Conservation (phyloP, 2,888 invertebrate genomes). For the Fissipunctia ypsillon region DNA sequence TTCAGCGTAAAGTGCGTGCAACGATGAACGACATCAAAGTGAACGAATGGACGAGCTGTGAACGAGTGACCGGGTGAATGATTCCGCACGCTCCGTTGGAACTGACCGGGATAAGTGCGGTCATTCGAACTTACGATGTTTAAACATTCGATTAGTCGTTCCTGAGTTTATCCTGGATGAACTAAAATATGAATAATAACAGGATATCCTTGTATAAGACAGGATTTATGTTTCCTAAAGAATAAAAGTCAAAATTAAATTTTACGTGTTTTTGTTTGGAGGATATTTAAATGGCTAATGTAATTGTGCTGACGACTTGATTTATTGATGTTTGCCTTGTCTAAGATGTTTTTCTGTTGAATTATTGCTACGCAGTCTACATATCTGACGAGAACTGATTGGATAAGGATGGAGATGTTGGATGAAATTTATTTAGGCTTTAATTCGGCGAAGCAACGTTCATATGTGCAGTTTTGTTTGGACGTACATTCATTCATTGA, state of each 20-base stretch:
- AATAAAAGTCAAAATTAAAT: constrained; percentile 23
- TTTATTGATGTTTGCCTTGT: not conserved
- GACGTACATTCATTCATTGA: not conserved
- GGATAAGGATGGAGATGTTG: not conserved
- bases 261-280: constrained; percentile 4
- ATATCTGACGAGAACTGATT: not conserved
- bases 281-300: constrained; percentile 5
- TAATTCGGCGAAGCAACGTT: not conserved
- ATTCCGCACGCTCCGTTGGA: constrained; percentile 80
- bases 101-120: constrained; percentile 80
- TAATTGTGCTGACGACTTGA: constrained; percentile 17
- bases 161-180: constrained; percentile 39
- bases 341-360: not conserved
- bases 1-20: constrained; percentile 84
- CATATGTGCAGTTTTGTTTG: too few species aligned
- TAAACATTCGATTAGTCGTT: constrained; percentile 63
- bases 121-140: constrained; percentile 65
- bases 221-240: constrained; percentile 33
- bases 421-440: not conserved
- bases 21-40: constrained; percentile 83
- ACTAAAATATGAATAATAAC: constrained; percentile 29
- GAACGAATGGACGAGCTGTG: constrained; percentile 79
- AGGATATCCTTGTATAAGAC: constrained; percentile 21
- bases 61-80: constrained; percentile 83
- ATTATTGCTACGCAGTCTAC: not conserved